These are phyloP conservation scores for Oopsacas minuta DNA, from an alignment of 37 sponge, comb jelly and placozoan species.

Conservation along the genomic window DNA sequence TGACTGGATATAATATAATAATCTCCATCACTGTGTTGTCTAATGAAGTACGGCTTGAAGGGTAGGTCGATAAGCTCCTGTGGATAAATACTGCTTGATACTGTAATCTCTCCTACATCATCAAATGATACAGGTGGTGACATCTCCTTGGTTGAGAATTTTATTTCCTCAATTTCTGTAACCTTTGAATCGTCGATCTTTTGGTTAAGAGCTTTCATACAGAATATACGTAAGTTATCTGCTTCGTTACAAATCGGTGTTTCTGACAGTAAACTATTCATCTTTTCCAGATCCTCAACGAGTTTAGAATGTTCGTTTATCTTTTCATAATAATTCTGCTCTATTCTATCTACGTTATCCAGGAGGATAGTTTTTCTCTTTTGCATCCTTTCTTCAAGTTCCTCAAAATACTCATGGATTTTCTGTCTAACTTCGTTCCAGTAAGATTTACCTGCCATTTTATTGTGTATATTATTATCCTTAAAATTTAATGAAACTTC, in stretches of 20 bases:
- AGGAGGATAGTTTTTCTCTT: background rate
- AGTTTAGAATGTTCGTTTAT: background rate
- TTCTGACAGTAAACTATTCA: background rate
- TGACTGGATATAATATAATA: background rate
- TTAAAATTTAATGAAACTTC: too few relatives aligned
- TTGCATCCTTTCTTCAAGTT: background rate
- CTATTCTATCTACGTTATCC: background rate
- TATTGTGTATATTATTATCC: too few relatives aligned
- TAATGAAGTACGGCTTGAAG: slow-evolving; percentile 2
- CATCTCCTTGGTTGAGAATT: background rate
- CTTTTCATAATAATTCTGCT: background rate
- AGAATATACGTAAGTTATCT: background rate
- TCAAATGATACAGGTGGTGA: background rate
- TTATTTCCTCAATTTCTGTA: background rate
- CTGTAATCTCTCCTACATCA: background rate
- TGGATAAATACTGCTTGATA: background rate
- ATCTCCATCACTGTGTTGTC: background rate
- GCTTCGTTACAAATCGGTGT: background rate
- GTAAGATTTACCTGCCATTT: background rate
- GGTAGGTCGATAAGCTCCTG: background rate
- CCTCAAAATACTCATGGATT: background rate
- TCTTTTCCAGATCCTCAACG: background rate
- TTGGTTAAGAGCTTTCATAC: background rate
- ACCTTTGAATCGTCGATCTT: background rate
- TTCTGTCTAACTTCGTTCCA: slow-evolving; percentile 11